Conservation (phyloP, 2,113 vertebrate species). For the Pseudopipra pipra region DNA sequence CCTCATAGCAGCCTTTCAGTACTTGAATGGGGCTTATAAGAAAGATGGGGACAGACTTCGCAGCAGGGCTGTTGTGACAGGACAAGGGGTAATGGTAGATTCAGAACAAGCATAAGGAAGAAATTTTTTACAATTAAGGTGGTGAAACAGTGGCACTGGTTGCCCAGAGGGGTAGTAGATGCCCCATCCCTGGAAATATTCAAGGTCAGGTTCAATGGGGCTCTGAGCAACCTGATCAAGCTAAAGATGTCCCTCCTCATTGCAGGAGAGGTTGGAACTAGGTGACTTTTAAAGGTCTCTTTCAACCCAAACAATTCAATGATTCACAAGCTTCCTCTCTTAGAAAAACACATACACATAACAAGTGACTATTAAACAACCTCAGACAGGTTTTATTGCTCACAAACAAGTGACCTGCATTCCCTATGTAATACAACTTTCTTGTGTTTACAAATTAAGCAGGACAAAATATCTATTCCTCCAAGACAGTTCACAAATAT, state of each 20-base stretch:
- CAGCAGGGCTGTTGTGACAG: neutral
- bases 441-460: neutral
- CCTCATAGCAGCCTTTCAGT: neutral
- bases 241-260: neutral
- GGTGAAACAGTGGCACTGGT: neutral
- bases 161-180: neutral
- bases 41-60: neutral
- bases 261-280: neutral
- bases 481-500: neutral
- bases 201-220: neutral
- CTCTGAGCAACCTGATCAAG: neutral
- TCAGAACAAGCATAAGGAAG: neutral
- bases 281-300: neutral
- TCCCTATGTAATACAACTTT: neutral
- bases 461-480: neutral
- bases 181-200: neutral
- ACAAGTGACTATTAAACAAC: neutral
- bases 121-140: neutral
- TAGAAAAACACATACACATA: neutral
- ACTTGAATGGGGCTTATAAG: neutral
- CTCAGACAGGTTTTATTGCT: neutral
- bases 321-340: neutral
- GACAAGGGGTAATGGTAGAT: neutral
- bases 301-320: neutral
- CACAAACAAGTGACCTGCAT: neutral